Percentiles rank a stretch among this genome's conserved stretches.
Conservation (phyloP, 2,888 invertebrate genomes). For the Barypeithes pellucidus region DNA sequence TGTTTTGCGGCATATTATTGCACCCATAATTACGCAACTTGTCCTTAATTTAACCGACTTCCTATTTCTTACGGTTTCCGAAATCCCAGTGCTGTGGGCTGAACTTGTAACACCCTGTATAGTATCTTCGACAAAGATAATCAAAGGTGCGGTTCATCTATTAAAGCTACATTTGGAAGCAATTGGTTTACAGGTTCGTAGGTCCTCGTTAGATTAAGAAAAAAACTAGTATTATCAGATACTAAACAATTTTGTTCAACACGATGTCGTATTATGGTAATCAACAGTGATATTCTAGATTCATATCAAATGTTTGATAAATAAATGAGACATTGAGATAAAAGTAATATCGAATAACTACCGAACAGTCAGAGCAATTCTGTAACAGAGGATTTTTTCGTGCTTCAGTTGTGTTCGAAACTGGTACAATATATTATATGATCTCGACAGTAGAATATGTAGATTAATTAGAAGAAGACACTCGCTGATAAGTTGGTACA, state of each 20-base stretch:
- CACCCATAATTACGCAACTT: too few species aligned
- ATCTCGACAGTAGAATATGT: too few species aligned
- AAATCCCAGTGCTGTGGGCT: too few species aligned
- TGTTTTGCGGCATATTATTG: too few species aligned
- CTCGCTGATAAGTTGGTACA: too few species aligned
- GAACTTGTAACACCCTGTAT: neutral
- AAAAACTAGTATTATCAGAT: slow-evolving; percentile 10
- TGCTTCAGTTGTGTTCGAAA: too few species aligned
- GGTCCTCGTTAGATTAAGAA: neutral
- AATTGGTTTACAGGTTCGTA: neutral
- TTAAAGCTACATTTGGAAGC: neutral
- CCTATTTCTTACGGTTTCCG: too few species aligned
- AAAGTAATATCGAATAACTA: slow-evolving; percentile 1
- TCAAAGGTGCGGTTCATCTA: slow-evolving; percentile 1
- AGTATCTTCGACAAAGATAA: slow-evolving; percentile 1
- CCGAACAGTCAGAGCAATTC: neutral
- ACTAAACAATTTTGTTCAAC: slow-evolving; percentile 26
- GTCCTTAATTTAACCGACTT: too few species aligned
- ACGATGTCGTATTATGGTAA: slow-evolving; percentile 24
- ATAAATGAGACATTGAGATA: slow-evolving; percentile 22
- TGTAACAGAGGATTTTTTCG: neutral
- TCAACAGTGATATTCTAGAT: slow-evolving; percentile 13
- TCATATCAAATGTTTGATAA: slow-evolving; percentile 5
- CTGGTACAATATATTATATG: too few species aligned
- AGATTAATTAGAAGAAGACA: too few species aligned